phyloP scores from a whole-genome alignment of 2,888 invertebrate genomes.

The Bugula neritina region DNA sequence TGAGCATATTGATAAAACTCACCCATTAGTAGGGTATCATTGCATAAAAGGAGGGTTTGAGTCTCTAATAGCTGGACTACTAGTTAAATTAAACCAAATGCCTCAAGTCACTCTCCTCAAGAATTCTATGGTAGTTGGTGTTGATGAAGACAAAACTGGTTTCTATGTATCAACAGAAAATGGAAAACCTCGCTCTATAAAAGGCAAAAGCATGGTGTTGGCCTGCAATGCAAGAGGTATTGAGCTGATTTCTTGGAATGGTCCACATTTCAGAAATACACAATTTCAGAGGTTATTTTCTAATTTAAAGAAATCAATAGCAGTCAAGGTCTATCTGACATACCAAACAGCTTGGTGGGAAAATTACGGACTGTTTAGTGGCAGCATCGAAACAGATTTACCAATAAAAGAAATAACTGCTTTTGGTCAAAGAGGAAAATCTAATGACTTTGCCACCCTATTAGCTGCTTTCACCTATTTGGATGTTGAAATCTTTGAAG shows the following conservation, averaged over 20 bases:
- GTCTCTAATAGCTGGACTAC: background rate
- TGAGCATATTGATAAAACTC: background rate
- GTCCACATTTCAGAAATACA: background rate
- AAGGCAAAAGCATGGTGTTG: background rate
- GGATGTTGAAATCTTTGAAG: background rate
- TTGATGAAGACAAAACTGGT: background rate
- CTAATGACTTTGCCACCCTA: background rate
- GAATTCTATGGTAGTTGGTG: background rate
- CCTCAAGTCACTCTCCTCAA: background rate
- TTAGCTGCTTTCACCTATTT: background rate
- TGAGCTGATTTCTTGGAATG: background rate
- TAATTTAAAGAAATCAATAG: background rate
- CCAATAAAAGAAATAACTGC: background rate
- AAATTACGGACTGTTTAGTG: background rate
- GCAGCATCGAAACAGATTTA: background rate
- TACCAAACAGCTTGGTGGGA: background rate
- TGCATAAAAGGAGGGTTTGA: background rate
- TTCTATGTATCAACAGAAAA: background rate
- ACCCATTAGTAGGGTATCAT: background rate
- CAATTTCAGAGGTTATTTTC: background rate
- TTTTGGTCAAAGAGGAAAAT: background rate
- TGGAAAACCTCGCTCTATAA: background rate
- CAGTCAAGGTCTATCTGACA: slow-evolving; percentile 11
- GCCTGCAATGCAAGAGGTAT: background rate
- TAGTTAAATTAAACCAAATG: background rate